Evolutionary conservation across 2,888 invertebrate genomes (phyloP).

Genomic region (Andrena haemorrhoa): DNA sequence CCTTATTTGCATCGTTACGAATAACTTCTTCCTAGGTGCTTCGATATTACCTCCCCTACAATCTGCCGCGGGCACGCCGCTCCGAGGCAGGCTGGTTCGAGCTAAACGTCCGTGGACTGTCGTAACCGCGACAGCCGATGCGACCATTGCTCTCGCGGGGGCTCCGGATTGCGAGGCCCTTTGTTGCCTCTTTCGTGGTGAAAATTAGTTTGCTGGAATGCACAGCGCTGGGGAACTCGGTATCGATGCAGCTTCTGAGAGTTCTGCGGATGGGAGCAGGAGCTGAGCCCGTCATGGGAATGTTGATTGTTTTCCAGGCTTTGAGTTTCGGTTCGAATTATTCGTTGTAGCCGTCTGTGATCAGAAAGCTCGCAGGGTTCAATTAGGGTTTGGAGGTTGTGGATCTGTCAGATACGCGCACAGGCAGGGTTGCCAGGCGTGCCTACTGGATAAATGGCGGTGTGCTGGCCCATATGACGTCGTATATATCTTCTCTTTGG

Average conservation of each 20-base stretch:
- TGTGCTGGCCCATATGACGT: too few species aligned
- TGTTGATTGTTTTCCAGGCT: background rate
- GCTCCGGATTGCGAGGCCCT: background rate
- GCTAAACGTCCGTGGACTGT: background rate
- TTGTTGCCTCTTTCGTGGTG: background rate
- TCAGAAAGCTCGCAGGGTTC: too few species aligned
- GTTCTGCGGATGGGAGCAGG: background rate
- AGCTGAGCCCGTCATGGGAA: background rate
- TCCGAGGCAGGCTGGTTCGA: background rate
- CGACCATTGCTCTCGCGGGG: background rate
- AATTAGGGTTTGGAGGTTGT: too few species aligned
- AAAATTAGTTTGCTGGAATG: constrained; percentile 8
- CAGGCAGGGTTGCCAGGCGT: too few species aligned
- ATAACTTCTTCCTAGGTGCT: background rate
- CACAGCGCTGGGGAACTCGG: background rate
- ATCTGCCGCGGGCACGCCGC: background rate
- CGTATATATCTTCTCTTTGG: too few species aligned
- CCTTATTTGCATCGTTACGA: constrained; percentile 39
- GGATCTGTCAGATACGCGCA: too few species aligned
- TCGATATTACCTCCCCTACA: constrained; percentile 1
- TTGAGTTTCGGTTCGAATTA: background rate
- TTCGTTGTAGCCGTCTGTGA: too few species aligned
- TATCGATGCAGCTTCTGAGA: background rate
- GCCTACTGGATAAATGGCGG: too few species aligned
- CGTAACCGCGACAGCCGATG: background rate